Percentiles rank a stretch among this genome's conserved stretches.
Evolutionary conservation across 2,113 vertebrate species (phyloP).

Genomic region (Formicarius rufipectus): DNA sequence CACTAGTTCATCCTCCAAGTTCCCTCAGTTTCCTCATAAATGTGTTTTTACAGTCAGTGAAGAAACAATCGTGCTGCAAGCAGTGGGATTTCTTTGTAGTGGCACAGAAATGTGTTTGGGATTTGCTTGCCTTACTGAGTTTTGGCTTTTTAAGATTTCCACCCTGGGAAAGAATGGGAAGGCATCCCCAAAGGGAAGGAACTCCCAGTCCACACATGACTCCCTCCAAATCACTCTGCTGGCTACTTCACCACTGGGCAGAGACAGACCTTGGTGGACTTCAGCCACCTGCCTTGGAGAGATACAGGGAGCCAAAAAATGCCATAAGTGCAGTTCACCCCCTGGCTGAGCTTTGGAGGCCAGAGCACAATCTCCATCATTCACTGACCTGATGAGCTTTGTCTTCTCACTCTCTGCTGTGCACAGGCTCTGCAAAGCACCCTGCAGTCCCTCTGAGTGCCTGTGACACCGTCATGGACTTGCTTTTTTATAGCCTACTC

Average conservation of each 20-base stretch:
- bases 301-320: not conserved
- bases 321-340: not conserved
- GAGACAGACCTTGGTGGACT: not conserved
- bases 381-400: not conserved
- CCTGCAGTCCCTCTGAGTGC: not conserved
- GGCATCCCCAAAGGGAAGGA: not conserved
- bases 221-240: not conserved
- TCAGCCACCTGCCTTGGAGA: not conserved
- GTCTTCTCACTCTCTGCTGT: not conserved
- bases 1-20: not conserved
- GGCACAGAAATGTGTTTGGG: not conserved
- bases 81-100: not conserved
- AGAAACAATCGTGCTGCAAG: not conserved
- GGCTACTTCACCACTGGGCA: not conserved
- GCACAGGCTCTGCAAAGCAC: not conserved
- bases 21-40: not conserved
- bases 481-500: rapidly evolving
- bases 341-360: not conserved
- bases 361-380: not conserved
- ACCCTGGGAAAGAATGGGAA: not conserved
- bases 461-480: not conserved
- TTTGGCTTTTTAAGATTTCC: not conserved
- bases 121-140: not conserved
- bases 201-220: not conserved
- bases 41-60: not conserved